Evolutionary conservation across 2,888 invertebrate species (phyloP), one percentile per base, ranked within the genome.

Genomic region (Sarcophaga caerulescens): DNA sequence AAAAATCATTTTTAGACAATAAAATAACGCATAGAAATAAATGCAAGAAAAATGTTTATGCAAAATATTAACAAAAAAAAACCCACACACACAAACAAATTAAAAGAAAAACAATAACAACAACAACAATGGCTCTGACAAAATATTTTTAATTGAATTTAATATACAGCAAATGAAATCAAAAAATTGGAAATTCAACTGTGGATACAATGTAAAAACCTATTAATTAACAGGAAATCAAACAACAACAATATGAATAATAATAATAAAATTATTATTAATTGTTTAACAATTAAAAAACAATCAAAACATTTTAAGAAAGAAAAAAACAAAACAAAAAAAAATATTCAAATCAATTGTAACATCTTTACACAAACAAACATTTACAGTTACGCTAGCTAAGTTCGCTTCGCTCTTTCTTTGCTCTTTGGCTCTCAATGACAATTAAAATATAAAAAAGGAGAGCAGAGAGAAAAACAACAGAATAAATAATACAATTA

Each of bases 231-330:
- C 66, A 65, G 71, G 65, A 82, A 82, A 77, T 21, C 47, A 65
- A 76, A 45, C 14, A 59, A 62, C 8, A 60, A 14, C 17, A 23
- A 21, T 19, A n/a, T n/a, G 11, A 35, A 35, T 35, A 35, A 10
- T 8, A 75, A 68, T 59, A 75, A 68, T 25, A 57, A 73, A 81
- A 75, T 21, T 65, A 66, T 65, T 60, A 77, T 77, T 71, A 59
- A 66, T 70, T 77, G 77, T 77, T 82, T 35, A 77, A 65, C 70
- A 80, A 80, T 75, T 59, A 59, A 84, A 35, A 25, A 52, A 11
- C 74, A 84, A 76, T 75, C n/a, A 80, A 79, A 47, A 75, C 2
- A 35, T 35, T 75, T 75, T 84, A 60, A 66, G 44, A 45, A 66
- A 66, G 0, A 10, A 44, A 19, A 47, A 68, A 45, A 17, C 14